Evolutionary conservation across 1,140 invertebrate species (phyloP), one percentile per base, ranked within the genome.

Genomic region (Tetranychus urticae): DNA sequence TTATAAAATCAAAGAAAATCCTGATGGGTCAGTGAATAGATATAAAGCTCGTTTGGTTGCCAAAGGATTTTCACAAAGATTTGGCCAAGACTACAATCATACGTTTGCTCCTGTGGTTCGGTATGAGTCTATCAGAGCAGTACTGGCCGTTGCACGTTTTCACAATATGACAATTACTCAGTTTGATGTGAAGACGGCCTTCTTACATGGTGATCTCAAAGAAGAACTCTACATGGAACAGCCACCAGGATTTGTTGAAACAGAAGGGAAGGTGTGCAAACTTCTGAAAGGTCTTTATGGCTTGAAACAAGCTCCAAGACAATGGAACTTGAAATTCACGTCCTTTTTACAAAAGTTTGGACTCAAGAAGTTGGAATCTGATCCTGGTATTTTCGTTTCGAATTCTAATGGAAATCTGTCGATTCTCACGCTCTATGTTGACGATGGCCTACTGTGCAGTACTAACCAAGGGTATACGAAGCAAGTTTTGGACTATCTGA

Each of bases 201-300:
- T 64, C 46, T 48, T 63, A 2, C 13, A 63, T 47, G 35, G 42
- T 31, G 50, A 62, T 12, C 36, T 62, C 14, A 47, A 62, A 4
- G 61, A 62, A 50, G 59, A 62, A 23, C 69, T 76, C 8, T 62
- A 62, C 39, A 62, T 61, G 60, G 39, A 39, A 3, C 56, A 39
- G 31, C 60, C 60, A 2, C 6, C 8, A 23, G 61, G 61, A 1
- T 59, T 39, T 14, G 37, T 62, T 37, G 23, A 50, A 6, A 36
- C 14, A 10, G 10, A 36, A 34, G n/a, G 34, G 36, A 42, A 12
- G 3, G 56, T 64, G 13, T 59, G 56, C 14, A 58, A 61, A 65
- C 61, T 77, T 12, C 69, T 67, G 36, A 73, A 71, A 63, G 69
- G 68, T n/a, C 35, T 76, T 6, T 75, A 75, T 63, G 71, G 71